Evolutionary conservation across 2,113 vertebrate genomes (phyloP), one percentile per base, ranked within the genome.

Genomic region (Callocephalon fimbriatum): DNA sequence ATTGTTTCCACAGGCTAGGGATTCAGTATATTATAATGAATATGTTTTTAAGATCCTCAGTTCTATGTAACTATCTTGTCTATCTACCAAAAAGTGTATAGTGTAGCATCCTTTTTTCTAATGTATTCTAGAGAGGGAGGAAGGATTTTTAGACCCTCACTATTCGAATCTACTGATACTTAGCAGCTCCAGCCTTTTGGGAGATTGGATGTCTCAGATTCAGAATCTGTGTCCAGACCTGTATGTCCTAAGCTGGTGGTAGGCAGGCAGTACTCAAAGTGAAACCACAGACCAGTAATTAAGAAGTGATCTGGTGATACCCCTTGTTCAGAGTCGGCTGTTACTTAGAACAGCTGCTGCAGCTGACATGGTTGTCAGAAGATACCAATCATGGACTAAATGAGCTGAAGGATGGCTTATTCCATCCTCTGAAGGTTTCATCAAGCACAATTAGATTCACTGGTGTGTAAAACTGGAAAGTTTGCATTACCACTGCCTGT

Each of bases 1-100:
- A 61, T 94, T 95, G 82, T 94, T 93, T 93, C 72, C 65, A 54
- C 44, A 35, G 79, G 22, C 76, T 61, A 54, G 56, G 87, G 42
- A 90, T 68, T 84, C 50, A 62, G 47, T 74, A 31, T 78, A 29
- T 88, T 86, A 42, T 27, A 74, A 72, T 80, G 15, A 84, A 59
- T 78, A 29, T 31, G 10, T 22, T 86, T 92, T 88, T 70, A 83
- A 92, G 61, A 51, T 75, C 44, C 45, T 90, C 13, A 56, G 38
- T 92, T 93, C 66, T 78, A 3, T 74, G 21, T 6, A 3, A 68
- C 29, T 80, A 11, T 80, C 37, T 80, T 93, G 32, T 79, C 67
- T 67, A 7, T 54, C 42, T 70, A 70, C 25, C 20, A 70, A 81
- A 66, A 91, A 84, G 19, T 29, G 7, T 35, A 6, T 27, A 42